phyloP scores from a whole-genome alignment of 2,797 vertebrate genomes.

The Oryzias dopingdopingensis region DNA sequence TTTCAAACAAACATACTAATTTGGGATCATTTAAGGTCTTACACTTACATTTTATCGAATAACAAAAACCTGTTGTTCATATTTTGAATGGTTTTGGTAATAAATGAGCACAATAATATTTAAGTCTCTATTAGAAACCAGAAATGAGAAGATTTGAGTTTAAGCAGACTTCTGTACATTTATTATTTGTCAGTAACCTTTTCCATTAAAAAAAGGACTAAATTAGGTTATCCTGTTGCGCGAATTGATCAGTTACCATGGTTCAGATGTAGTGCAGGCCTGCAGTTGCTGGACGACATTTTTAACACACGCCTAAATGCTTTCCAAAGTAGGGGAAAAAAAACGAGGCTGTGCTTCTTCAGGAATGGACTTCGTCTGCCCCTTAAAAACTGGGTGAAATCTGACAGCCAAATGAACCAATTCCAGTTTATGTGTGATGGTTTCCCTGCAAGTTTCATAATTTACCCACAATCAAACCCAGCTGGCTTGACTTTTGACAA shows the following conservation, averaged over 20 bases:
- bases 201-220: not conserved
- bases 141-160: too few relatives aligned
- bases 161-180: not conserved
- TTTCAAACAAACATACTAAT: too few relatives aligned
- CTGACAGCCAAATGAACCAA: conserved; percentile 15
- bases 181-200: not conserved
- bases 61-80: not conserved
- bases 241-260: not conserved
- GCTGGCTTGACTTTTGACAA: conserved; percentile 1
- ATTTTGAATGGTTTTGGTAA: not conserved
- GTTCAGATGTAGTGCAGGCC: conserved; percentile 5
- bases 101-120: not conserved
- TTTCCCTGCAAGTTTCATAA: conserved; percentile 3
- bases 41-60: too few relatives aligned
- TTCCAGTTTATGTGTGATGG: conserved; percentile 16
- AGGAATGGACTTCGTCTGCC: conserved; percentile 7
- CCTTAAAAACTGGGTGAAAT: conserved; percentile 9
- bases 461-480: conserved; percentile 2
- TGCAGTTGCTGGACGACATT: conserved; percentile 7
- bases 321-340: conserved; percentile 1
- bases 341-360: conserved; percentile 13
- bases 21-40: too few relatives aligned
- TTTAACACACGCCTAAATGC: conserved; percentile 9
- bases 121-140: not conserved
- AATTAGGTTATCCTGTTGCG: conserved; percentile 8